Evolutionary conservation across 1,140 invertebrate genomes (phyloP).

Genomic region (Drosophila erecta): DNA sequence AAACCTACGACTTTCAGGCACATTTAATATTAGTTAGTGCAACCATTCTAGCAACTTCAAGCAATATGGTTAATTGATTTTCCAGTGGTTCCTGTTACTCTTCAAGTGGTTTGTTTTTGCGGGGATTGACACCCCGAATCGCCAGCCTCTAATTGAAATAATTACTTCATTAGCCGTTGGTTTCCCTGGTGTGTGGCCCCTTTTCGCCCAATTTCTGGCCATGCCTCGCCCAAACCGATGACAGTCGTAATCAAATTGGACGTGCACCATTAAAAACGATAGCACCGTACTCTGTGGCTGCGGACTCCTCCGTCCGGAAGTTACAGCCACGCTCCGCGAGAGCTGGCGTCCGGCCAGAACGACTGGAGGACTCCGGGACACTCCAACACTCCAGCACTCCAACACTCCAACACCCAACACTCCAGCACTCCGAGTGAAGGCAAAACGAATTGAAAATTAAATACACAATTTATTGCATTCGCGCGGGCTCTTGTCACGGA

Average conservation of each 20-base stretch:
- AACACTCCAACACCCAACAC: too few species aligned
- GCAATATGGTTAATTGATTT: conserved; percentile 6
- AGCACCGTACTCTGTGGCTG: conserved; percentile 24
- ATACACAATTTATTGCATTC: conserved; percentile 80
- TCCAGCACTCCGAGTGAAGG: conserved; percentile 61
- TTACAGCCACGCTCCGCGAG: conserved; percentile 52
- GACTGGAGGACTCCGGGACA: conserved; percentile 32
- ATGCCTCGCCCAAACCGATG: conserved; percentile 58
- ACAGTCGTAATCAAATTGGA: conserved; percentile 80
- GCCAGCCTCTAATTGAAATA: conserved; percentile 60
- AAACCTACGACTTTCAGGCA: too few species aligned
- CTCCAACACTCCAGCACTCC: too few species aligned
- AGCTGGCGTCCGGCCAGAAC: conserved; percentile 53
- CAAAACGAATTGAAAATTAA: conserved; percentile 81
- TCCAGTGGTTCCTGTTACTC: conserved; percentile 2
- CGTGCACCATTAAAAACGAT: conserved; percentile 78
- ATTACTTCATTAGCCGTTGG: conserved; percentile 71
- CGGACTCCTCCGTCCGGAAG: conserved; percentile 33
- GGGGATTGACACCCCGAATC: not conserved
- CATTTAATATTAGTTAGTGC: too few species aligned
- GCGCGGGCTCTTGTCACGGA: conserved; percentile 75
- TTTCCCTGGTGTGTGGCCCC: conserved; percentile 22
- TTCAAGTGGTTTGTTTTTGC: conserved; percentile 10
- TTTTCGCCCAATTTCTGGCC: conserved; percentile 25
- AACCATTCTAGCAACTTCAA: too few species aligned